Evolutionary conservation across 2,113 vertebrate genomes (phyloP), one percentile per base, ranked within the genome.

Genomic region (Irena cyanogastra): DNA sequence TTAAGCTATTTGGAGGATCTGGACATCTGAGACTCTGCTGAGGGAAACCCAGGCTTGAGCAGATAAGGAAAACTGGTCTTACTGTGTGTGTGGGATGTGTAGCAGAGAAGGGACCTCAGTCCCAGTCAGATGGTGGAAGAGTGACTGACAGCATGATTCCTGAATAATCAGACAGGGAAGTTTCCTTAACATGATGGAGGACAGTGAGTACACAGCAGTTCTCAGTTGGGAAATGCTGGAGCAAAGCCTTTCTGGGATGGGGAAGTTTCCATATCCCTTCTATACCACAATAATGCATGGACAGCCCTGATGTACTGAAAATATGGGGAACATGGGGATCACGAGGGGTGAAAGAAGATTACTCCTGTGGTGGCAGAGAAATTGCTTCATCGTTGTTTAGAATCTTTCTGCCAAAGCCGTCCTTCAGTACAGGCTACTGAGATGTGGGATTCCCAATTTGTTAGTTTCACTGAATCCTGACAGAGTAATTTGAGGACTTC

Each of bases 181-280:
- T 39, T n/a, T 53, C 69, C 28, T 45, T 30, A 52, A 52, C 7
- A 2, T 26, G 19, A 50, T 30, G 10, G 35, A 80, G 30, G 6
- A 52, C 53, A 41, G 41, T 1, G 0, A 77, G 13, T 3, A 56
- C 16, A 60, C 5, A 78, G 50, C 26, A 54, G 23, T 89, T 20
- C 39, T 74, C 7, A 1, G n/a, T 0, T 12, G 12, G 11, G 22
- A 74, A 81, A 78, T 0, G 0, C 10, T 30, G 28, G 10, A 44
- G 11, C 21, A 70, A 81, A 83, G 49, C 19, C 21, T 53, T 4
- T 35, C n/a, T 18, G 13, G 13, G 82, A 42, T 23, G 47, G 8
- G 37, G 33, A 78, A 41, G 23, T 15, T 57, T 66, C 20, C 24
- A 8, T 23, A 11, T 18, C 39, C 60, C 33, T 50, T 89, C 52